A percentile compares a stretch with the other conserved stretches of the same genome.
These are phyloP conservation scores for Mormyrops boulengeri DNA, from an alignment of 2,797 vertebrate species.

Conservation along the genomic window DNA sequence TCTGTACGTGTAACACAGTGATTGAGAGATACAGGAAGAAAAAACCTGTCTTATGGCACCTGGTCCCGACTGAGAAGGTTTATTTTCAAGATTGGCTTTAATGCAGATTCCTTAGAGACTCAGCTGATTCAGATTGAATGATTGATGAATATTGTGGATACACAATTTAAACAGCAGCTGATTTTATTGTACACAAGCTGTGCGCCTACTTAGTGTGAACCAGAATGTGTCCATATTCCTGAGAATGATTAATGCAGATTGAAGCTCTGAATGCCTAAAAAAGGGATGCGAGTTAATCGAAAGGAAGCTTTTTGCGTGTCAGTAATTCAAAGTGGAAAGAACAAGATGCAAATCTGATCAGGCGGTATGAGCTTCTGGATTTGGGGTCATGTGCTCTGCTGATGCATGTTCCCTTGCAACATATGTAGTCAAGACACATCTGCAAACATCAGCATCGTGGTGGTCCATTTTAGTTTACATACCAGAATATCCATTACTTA, in stretches of 20 bases:
- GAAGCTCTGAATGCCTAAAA: neutral
- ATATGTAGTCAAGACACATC: constrained; percentile 9
- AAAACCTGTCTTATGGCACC: neutral
- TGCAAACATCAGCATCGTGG: constrained; percentile 21
- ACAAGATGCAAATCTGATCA: neutral
- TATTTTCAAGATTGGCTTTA: neutral
- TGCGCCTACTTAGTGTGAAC: neutral
- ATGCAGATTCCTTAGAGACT: neutral
- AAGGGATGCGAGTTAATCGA: neutral
- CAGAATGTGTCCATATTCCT: neutral
- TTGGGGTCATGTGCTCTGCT: neutral
- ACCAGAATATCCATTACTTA: constrained; percentile 30
- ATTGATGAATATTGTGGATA: neutral
- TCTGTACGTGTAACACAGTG: neutral
- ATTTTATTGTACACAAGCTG: neutral
- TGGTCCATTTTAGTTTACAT: constrained; percentile 29
- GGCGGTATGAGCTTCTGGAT: neutral
- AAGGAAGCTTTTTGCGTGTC: neutral
- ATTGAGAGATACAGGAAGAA: neutral
- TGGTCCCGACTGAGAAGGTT: neutral
- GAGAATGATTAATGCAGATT: neutral
- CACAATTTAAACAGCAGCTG: neutral
- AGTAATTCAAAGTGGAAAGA: neutral
- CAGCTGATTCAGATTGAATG: neutral
- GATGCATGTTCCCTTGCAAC: constrained; percentile 16